These are phyloP conservation scores for Listronotus bonariensis DNA, from an alignment of 1,140 invertebrate genomes.

Conservation along the genomic window DNA sequence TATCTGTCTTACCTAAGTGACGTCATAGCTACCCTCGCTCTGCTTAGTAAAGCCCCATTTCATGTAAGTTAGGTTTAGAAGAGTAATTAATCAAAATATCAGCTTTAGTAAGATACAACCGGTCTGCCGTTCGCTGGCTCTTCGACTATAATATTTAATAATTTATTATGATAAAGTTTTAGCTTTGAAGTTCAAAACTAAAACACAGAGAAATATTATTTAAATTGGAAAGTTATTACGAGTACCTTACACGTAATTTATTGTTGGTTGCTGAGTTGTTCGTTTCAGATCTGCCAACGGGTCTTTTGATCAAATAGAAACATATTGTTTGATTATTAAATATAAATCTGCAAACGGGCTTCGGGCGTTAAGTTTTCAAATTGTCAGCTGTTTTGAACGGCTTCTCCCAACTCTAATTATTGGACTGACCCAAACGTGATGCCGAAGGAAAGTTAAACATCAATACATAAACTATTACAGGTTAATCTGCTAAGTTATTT, in stretches of 20 bases:
- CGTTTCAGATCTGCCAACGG: conserved; percentile 7
- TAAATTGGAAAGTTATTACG: conserved; percentile 20
- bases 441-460: conserved; percentile 45
- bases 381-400: conserved; percentile 50
- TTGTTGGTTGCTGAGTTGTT: conserved; percentile 28
- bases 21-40: no score
- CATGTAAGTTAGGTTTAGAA: no score
- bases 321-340: conserved; percentile 50
- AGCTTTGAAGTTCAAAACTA: no score
- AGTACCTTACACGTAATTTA: conserved; percentile 18
- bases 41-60: no score
- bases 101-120: no score
- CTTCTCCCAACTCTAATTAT: conserved; percentile 45
- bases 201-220: no score
- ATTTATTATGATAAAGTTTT: no score
- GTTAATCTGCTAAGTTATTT: conserved; percentile 45
- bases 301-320: conserved; percentile 40
- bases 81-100: no score
- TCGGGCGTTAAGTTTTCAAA: conserved; percentile 43
- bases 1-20: no score
- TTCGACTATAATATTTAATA: no score
- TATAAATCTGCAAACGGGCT: conserved; percentile 45
- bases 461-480: conserved; percentile 44
- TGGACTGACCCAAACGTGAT: conserved; percentile 46
- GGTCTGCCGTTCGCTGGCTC: no score